phyloP scores from a whole-genome alignment of 2,888 invertebrate species.

The Sepiola atlantica region DNA sequence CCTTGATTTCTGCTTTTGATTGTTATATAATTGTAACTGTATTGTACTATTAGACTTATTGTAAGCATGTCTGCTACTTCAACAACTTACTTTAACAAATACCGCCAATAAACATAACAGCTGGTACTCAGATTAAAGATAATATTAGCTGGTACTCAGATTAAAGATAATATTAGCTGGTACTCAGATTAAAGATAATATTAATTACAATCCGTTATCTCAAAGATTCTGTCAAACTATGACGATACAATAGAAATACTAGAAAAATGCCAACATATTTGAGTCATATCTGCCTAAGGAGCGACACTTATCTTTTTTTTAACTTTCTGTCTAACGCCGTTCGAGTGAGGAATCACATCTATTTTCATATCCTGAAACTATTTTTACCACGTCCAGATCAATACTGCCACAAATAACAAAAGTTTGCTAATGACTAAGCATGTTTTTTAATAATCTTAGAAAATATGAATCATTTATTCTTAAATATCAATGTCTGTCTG shows the following conservation, averaged over 20 bases:
- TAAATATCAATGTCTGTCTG: neutral
- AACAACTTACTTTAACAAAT: too few relatives aligned
- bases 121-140: too few relatives aligned
- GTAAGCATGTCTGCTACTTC: too few relatives aligned
- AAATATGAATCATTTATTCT: neutral
- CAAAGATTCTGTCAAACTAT: too few relatives aligned
- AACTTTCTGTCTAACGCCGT: neutral
- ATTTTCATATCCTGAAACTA: neutral
- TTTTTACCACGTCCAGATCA: neutral
- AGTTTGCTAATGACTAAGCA: conserved; percentile 4
- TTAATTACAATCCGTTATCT: too few relatives aligned
- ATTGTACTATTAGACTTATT: too few relatives aligned
- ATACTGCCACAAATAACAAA: neutral
- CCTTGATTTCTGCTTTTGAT: too few relatives aligned
- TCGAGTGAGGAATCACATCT: neutral
- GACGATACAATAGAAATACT: neutral
- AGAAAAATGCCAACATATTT: neutral
- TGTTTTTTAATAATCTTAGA: neutral
- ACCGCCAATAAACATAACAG: too few relatives aligned
- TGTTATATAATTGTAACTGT: too few relatives aligned
- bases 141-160: too few relatives aligned
- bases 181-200: too few relatives aligned
- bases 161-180: too few relatives aligned
- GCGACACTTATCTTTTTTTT: neutral
- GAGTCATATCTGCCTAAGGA: neutral